Evolutionary conservation across 2,888 invertebrate species (phyloP).

Genomic region (Eristalis intricaria): DNA sequence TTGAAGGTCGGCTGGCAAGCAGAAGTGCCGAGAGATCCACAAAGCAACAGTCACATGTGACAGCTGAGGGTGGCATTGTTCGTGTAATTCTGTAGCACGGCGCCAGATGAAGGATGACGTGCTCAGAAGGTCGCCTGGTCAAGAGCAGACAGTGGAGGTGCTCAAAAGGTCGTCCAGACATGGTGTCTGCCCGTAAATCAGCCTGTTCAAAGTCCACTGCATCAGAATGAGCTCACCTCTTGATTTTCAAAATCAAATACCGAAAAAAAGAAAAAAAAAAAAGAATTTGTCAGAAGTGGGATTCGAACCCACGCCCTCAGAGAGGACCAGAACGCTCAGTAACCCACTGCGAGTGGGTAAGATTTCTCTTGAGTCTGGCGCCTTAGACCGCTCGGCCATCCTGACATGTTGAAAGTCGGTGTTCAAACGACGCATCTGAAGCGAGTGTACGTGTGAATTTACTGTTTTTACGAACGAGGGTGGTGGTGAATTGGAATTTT

Average conservation of each 20-base stretch:
- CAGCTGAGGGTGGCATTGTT: background rate
- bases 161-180: too few species aligned
- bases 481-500: too few species aligned
- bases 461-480: too few species aligned
- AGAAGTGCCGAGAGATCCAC: background rate
- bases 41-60: background rate
- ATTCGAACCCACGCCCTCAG: conserved; percentile 72
- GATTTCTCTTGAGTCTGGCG: conserved; percentile 77
- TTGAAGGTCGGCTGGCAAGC: background rate
- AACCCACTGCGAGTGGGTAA: conserved; percentile 58
- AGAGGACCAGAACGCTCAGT: conserved; percentile 70
- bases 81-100: too few species aligned
- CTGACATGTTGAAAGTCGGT: conserved; percentile 61
- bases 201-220: background rate
- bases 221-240: too few species aligned
- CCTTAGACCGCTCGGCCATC: conserved; percentile 77
- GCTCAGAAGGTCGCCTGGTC: too few species aligned
- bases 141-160: too few species aligned
- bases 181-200: too few species aligned
- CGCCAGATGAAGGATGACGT: too few species aligned
- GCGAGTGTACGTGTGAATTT: too few species aligned
- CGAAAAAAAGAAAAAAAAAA: conserved; percentile 12
- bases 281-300: conserved; percentile 68
- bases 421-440: background rate
- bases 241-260: too few species aligned